Percentiles rank a stretch among this genome's conserved stretches.
phyloP scores from a whole-genome alignment of 2,797 vertebrate genomes.

The Heliangelus exortis region DNA sequence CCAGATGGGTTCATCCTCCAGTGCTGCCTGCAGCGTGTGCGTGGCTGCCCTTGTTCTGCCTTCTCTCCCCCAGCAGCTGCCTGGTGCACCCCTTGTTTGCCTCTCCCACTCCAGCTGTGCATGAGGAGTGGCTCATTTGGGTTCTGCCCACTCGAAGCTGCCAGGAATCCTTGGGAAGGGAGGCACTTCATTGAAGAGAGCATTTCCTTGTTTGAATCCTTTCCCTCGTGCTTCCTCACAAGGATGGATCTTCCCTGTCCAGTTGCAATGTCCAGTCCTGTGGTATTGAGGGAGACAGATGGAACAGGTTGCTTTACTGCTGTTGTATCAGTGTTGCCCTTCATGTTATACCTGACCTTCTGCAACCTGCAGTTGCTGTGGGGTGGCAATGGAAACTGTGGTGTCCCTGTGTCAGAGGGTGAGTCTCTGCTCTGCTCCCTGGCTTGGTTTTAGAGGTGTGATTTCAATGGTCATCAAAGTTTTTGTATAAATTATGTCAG shows the following conservation, averaged over 20 bases:
- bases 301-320: rapidly evolving
- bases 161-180: neutral
- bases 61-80: neutral
- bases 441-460: neutral
- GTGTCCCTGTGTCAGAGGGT: neutral
- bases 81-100: neutral
- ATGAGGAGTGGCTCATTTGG: rapidly evolving
- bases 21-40: rapidly evolving
- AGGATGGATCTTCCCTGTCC: neutral
- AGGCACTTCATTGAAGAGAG: neutral
- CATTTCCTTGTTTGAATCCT: neutral
- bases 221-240: neutral
- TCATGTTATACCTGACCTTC: neutral
- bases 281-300: neutral
- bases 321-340: neutral
- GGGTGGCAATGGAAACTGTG: neutral
- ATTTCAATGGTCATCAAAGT: neutral
- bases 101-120: neutral
- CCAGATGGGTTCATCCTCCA: neutral
- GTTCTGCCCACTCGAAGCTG: neutral
- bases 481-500: neutral
- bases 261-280: neutral
- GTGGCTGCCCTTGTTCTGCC: neutral
- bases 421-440: neutral
- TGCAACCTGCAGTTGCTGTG: neutral